These are phyloP conservation scores for Bombus affinis DNA, from an alignment of 1,140 invertebrate species.

Conservation along the genomic window DNA sequence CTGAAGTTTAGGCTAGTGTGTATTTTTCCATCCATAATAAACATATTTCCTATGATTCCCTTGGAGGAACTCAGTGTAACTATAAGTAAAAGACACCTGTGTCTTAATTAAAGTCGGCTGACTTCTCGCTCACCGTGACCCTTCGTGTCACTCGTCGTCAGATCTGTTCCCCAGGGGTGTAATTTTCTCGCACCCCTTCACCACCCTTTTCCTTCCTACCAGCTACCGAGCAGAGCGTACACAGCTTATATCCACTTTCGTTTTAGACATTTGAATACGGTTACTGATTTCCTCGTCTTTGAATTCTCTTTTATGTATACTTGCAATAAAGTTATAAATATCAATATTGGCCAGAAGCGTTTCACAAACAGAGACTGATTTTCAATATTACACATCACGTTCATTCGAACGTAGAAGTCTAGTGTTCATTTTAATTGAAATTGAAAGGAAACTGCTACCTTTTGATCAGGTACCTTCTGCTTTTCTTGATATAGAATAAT, in stretches of 20 bases:
- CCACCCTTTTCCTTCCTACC: slow-evolving; percentile 41
- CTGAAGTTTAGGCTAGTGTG: not conserved
- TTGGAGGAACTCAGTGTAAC: slow-evolving; percentile 2
- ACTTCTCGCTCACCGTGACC: slow-evolving; percentile 68
- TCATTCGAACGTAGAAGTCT: not conserved
- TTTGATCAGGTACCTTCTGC: not conserved
- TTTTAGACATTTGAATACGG: slow-evolving; percentile 49
- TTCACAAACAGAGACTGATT: not conserved
- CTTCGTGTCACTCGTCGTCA: slow-evolving; percentile 68
- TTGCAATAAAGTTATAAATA: not conserved
- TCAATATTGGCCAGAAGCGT: not conserved
- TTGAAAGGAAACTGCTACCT: not conserved
- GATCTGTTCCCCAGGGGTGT: slow-evolving; percentile 71
- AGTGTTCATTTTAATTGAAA: too few species aligned
- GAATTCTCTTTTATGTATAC: slow-evolving; percentile 41
- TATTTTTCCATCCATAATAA: not conserved
- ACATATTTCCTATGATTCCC: slow-evolving; percentile 22
- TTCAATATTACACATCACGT: not conserved
- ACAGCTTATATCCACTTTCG: slow-evolving; percentile 44
- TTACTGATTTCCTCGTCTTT: slow-evolving; percentile 30
- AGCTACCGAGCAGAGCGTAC: slow-evolving; percentile 24
- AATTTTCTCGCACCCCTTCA: slow-evolving; percentile 69
- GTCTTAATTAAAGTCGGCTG: slow-evolving; percentile 79
- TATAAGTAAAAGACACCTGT: slow-evolving; percentile 66
- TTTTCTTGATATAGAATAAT: too few species aligned